Percentiles rank a stretch among this genome's conserved stretches.
phyloP scores from a whole-genome alignment of 2,888 invertebrate species.

The Idaea aversata region DNA sequence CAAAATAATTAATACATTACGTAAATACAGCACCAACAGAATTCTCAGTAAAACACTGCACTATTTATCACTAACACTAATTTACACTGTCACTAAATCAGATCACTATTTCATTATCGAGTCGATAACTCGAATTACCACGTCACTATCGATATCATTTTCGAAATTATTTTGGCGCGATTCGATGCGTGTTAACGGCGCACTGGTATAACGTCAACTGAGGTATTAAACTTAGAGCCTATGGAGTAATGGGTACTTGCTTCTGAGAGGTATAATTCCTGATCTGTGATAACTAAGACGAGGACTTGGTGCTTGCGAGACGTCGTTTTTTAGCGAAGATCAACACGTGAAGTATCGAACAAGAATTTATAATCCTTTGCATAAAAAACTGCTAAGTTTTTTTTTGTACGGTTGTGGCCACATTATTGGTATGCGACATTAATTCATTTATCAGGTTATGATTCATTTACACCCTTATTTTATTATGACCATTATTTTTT shows the following conservation, averaged over 20 bases:
- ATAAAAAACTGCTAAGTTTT: background rate
- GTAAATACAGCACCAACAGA: background rate
- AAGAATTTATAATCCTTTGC: background rate
- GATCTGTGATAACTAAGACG: constrained; percentile 54
- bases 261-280: constrained; percentile 57
- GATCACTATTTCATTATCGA: constrained; percentile 34
- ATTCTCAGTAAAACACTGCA: constrained; percentile 39
- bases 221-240: constrained; percentile 40
- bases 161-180: constrained; percentile 32
- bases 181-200: constrained; percentile 59
- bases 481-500: no score
- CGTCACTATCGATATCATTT: constrained; percentile 33
- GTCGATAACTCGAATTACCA: constrained; percentile 32
- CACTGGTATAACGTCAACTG: constrained; percentile 65
- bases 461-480: no score
- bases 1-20: background rate
- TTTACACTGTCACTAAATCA: constrained; percentile 37
- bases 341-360: background rate
- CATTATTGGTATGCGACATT: no score
- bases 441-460: no score
- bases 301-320: constrained; percentile 36
- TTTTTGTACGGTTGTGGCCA: background rate
- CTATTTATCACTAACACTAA: constrained; percentile 21
- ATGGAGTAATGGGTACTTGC: constrained; percentile 40
- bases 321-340: constrained; percentile 40